Evolutionary conservation across 2,797 vertebrate genomes (phyloP).

Genomic region (Silurus lanzhouensis): DNA sequence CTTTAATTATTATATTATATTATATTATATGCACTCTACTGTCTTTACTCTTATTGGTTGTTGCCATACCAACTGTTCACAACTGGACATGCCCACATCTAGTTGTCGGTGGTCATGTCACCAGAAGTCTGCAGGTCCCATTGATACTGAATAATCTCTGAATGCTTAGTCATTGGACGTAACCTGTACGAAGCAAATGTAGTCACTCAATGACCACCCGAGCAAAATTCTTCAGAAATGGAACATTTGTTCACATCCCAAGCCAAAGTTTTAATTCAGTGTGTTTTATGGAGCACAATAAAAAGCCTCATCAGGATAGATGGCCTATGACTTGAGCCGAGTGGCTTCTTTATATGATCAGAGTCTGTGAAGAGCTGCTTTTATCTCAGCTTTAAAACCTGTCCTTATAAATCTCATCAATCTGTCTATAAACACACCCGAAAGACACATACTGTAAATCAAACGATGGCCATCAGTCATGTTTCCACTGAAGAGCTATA

Average conservation of each 20-base stretch:
- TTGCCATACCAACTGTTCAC: too few species aligned
- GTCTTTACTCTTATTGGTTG: too few species aligned
- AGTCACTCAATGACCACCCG: background rate
- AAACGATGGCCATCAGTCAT: background rate
- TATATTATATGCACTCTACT: too few species aligned
- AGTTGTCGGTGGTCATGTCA: too few species aligned
- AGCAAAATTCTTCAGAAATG: constrained; percentile 7
- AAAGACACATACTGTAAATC: constrained; percentile 5
- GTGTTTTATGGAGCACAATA: constrained; percentile 30
- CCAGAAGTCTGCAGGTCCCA: too few species aligned
- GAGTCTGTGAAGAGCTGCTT: constrained; percentile 10
- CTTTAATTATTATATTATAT: too few species aligned
- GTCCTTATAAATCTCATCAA: constrained; percentile 11
- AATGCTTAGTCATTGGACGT: too few species aligned
- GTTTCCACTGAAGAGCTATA: background rate
- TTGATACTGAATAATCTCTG: too few species aligned
- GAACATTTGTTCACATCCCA: constrained; percentile 8
- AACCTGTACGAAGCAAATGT: constrained; percentile 9
- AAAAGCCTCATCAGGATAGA: constrained; percentile 27
- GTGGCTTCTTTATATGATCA: constrained; percentile 22
- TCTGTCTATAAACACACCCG: background rate
- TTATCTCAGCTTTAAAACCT: constrained; percentile 24
- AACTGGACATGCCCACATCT: too few species aligned
- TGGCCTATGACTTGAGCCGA: constrained; percentile 25
- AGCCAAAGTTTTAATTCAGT: constrained; percentile 26